Conservation (phyloP, 2,797 vertebrate genomes). For the Pseudopleuronectes americanus region DNA sequence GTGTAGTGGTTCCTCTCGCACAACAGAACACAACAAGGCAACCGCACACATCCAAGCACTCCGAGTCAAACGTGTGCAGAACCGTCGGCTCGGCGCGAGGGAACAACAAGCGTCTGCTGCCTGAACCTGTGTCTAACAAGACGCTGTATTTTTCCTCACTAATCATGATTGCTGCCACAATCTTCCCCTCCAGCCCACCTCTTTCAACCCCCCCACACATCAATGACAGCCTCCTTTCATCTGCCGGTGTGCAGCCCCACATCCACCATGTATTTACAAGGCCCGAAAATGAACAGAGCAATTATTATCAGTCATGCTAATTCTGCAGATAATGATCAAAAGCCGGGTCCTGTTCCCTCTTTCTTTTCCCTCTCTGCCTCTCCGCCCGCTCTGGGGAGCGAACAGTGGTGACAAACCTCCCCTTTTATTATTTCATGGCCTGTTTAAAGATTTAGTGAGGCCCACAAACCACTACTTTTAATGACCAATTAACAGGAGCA, state of each 20-base stretch:
- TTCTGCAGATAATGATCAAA: slow-evolving; percentile 85
- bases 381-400: slow-evolving; percentile 72
- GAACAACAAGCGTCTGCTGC: slow-evolving; percentile 61
- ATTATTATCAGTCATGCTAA: slow-evolving; percentile 83
- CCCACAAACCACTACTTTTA: slow-evolving; percentile 85
- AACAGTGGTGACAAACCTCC: slow-evolving; percentile 78
- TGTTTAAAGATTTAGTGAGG: slow-evolving; percentile 88
- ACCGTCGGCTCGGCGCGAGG: slow-evolving; percentile 35
- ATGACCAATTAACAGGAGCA: slow-evolving; percentile 88
- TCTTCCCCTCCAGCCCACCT: slow-evolving; percentile 76
- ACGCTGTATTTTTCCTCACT: slow-evolving; percentile 70
- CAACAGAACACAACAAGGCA: slow-evolving; percentile 30
- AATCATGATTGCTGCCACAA: slow-evolving; percentile 77
- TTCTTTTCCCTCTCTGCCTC: slow-evolving; percentile 58
- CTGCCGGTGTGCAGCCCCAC: slow-evolving; percentile 64
- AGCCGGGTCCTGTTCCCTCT: slow-evolving; percentile 60
- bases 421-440: slow-evolving; percentile 85
- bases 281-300: slow-evolving; percentile 80
- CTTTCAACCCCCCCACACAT: slow-evolving; percentile 68
- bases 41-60: slow-evolving; percentile 42
- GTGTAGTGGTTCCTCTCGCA: slow-evolving; percentile 3
- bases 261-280: slow-evolving; percentile 77
- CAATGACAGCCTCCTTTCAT: slow-evolving; percentile 79
- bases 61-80: slow-evolving; percentile 38
- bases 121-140: slow-evolving; percentile 75